phyloP scores from a whole-genome alignment of 2,113 vertebrate genomes.

The Centropristis striata region DNA sequence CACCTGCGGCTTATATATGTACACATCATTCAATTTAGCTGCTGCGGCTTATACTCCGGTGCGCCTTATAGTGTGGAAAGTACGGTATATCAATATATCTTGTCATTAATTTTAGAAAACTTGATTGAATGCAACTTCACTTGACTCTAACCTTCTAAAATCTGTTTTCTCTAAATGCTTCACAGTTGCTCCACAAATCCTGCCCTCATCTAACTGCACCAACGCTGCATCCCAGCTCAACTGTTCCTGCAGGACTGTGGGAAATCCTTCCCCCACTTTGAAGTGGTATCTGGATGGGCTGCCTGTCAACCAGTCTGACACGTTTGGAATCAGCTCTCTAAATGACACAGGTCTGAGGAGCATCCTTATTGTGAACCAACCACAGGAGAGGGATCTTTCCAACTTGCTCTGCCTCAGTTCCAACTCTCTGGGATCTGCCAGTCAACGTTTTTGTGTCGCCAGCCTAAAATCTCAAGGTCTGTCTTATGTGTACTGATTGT shows the following conservation, averaged over 20 bases:
- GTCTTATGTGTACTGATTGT: neutral
- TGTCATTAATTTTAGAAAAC: neutral
- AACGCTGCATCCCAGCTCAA: too few species aligned
- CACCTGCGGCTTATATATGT: too few species aligned
- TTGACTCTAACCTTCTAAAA: neutral
- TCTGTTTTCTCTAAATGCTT: neutral
- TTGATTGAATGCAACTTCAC: neutral
- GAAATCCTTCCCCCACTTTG: slow-evolving; percentile 46
- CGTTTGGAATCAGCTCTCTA: neutral
- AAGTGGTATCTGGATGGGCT: slow-evolving; percentile 44
- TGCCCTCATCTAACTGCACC: too few species aligned
- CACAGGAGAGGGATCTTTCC: neutral
- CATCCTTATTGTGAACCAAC: slow-evolving; percentile 18
- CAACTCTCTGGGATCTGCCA: slow-evolving; percentile 54
- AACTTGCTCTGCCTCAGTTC: slow-evolving; percentile 41
- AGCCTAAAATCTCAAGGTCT: slow-evolving; percentile 6
- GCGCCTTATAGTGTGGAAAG: too few species aligned
- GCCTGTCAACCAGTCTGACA: slow-evolving; percentile 21
- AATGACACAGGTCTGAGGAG: slow-evolving; percentile 27
- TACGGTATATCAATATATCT: too few species aligned
- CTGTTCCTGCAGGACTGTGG: neutral
- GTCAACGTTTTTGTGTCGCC: neutral
- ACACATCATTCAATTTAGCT: too few species aligned
- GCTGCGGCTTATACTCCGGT: too few species aligned
- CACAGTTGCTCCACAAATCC: too few species aligned